Conservation (phyloP, 1,140 invertebrate species). For the Nasonia longicornis region DNA sequence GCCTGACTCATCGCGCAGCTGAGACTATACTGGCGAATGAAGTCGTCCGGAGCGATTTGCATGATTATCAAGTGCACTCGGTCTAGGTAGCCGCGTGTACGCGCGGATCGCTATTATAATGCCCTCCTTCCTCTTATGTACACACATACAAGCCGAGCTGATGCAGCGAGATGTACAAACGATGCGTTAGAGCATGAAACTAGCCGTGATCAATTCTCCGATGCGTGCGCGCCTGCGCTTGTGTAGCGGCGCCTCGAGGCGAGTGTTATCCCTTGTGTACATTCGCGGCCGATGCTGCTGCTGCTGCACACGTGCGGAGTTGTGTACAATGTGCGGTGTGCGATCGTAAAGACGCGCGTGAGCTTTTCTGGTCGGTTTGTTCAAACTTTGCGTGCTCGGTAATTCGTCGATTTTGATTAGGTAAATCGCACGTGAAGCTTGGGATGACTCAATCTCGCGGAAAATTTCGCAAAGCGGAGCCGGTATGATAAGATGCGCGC, state of each 20-base stretch:
- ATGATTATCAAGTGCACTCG: slow-evolving; percentile 30
- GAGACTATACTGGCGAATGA: not conserved
- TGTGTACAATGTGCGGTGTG: not conserved
- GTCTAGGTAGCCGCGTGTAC: not conserved
- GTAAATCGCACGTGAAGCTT: too few species aligned
- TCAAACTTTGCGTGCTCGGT: not conserved
- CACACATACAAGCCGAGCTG: not conserved
- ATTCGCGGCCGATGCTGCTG: not conserved
- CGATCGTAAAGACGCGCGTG: slow-evolving; percentile 6
- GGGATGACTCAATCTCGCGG: not conserved
- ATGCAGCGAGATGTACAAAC: slow-evolving; percentile 9
- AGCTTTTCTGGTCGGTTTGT: not conserved
- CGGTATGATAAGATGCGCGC: not conserved
- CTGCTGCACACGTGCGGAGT: not conserved
- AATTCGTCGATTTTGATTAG: not conserved
- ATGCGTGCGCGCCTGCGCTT: not conserved
- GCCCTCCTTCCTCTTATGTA: not conserved
- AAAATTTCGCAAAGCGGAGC: not conserved
- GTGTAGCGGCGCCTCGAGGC: slow-evolving; percentile 23
- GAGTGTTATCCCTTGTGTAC: not conserved
- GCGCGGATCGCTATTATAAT: not conserved
- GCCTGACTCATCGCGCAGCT: not conserved
- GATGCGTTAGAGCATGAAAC: slow-evolving; percentile 40
- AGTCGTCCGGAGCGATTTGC: slow-evolving; percentile 8
- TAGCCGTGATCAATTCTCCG: slow-evolving; percentile 34